These are phyloP conservation scores for Mercenaria mercenaria DNA, from an alignment of 1,140 invertebrate species.

Conservation along the genomic window DNA sequence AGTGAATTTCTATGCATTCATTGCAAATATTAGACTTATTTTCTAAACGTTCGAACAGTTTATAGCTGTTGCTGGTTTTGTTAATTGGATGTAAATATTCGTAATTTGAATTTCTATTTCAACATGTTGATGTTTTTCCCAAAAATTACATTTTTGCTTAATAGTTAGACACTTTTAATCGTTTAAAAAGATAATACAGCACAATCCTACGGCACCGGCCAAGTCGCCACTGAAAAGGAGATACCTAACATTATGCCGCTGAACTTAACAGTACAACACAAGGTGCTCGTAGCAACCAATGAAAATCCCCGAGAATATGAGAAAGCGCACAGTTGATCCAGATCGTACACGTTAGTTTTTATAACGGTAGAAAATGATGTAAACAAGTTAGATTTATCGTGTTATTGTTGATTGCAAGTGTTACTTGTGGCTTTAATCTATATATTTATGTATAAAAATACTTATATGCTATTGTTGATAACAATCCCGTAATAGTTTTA, in stretches of 20 bases:
- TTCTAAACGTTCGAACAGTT: not conserved
- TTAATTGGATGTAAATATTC: not conserved
- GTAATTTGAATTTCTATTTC: not conserved
- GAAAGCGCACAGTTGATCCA: not conserved
- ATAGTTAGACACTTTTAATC: too few relatives aligned
- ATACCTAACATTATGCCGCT: too few relatives aligned
- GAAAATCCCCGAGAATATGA: not conserved
- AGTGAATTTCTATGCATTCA: slow-evolving; percentile 19
- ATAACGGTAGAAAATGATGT: not conserved
- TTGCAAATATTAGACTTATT: not conserved
- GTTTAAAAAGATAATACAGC: too few relatives aligned
- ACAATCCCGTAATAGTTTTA: not conserved
- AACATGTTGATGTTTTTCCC: not conserved
- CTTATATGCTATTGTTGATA: not conserved
- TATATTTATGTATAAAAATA: not conserved
- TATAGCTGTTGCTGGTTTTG: not conserved
- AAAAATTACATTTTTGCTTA: too few relatives aligned
- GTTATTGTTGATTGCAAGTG: not conserved
- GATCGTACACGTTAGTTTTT: not conserved
- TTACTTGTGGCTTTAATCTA: not conserved
- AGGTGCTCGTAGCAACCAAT: too few relatives aligned
- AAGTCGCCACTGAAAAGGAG: too few relatives aligned
- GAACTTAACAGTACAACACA: too few relatives aligned
- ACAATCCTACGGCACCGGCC: too few relatives aligned
- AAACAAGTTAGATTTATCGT: not conserved